phyloP scores from a whole-genome alignment of 1,140 invertebrate genomes.

The Lordiphosa mommai region DNA sequence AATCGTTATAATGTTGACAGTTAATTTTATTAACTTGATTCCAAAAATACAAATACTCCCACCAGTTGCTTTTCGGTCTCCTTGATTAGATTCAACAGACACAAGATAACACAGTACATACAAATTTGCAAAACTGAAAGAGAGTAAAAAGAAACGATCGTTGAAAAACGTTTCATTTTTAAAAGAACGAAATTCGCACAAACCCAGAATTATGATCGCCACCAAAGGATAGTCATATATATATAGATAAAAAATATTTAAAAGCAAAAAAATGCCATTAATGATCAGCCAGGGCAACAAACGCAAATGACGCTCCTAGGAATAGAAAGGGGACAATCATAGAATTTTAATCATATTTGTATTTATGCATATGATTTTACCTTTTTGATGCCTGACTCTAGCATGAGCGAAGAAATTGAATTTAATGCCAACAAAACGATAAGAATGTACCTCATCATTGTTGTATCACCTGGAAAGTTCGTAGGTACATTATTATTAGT shows the following conservation, averaged over 20 bases:
- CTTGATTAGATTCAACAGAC: constrained; percentile 31
- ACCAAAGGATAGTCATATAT: too few relatives aligned
- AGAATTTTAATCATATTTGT: neutral
- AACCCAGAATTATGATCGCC: neutral
- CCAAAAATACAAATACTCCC: too few relatives aligned
- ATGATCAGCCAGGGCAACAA: neutral
- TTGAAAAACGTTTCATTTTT: too few relatives aligned
- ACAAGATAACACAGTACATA: constrained; percentile 27
- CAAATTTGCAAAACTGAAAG: constrained; percentile 23
- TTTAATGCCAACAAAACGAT: constrained; percentile 31
- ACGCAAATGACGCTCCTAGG: constrained; percentile 29
- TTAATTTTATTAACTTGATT: too few relatives aligned
- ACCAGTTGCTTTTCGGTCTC: constrained; percentile 1
- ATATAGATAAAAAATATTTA: neutral
- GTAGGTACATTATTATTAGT: neutral
- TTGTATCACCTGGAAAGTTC: constrained; percentile 23
- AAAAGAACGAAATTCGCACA: too few relatives aligned
- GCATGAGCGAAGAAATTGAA: constrained; percentile 41
- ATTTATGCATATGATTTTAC: constrained; percentile 7
- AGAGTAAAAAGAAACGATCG: too few relatives aligned
- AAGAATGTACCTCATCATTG: constrained; percentile 17
- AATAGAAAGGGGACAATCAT: neutral
- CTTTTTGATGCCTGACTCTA: constrained; percentile 51
- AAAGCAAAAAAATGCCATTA: neutral
- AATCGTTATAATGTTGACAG: too few relatives aligned